phyloP scores from a whole-genome alignment of 1,140 invertebrate species.

The Caenorhabditis brenneri region DNA sequence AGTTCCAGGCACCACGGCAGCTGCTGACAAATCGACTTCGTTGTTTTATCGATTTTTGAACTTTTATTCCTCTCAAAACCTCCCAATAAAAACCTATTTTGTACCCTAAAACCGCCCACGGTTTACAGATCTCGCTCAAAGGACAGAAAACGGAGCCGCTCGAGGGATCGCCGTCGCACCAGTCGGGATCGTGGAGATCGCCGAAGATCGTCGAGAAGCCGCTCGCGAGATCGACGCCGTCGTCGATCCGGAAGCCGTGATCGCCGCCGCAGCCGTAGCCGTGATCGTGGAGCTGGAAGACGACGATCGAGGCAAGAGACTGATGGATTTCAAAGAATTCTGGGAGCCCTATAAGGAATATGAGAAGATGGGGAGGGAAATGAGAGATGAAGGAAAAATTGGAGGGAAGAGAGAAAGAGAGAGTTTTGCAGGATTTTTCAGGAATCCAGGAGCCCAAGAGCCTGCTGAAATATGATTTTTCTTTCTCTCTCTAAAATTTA shows the following conservation, averaged over 20 bases:
- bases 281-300: neutral
- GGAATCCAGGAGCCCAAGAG: neutral
- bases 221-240: neutral
- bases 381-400: neutral
- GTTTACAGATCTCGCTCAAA: neutral
- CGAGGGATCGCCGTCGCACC: neutral
- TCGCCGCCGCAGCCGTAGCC: neutral
- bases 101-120: neutral
- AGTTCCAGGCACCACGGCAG: no score
- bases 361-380: neutral
- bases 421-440: conserved; percentile 8
- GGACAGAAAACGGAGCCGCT: neutral
- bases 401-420: neutral
- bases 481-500: neutral
- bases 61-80: no score
- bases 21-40: no score
- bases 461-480: neutral
- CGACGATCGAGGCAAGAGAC: conserved; percentile 21
- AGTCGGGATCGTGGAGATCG: neutral
- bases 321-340: no score
- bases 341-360: no score
- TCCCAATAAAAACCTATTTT: no score
- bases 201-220: neutral
- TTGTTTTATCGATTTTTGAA: no score
- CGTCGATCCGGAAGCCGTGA: neutral